Evolutionary conservation across 2,888 invertebrate species (phyloP), one percentile per base, ranked within the genome.

Genomic region (Selenia dentaria): DNA sequence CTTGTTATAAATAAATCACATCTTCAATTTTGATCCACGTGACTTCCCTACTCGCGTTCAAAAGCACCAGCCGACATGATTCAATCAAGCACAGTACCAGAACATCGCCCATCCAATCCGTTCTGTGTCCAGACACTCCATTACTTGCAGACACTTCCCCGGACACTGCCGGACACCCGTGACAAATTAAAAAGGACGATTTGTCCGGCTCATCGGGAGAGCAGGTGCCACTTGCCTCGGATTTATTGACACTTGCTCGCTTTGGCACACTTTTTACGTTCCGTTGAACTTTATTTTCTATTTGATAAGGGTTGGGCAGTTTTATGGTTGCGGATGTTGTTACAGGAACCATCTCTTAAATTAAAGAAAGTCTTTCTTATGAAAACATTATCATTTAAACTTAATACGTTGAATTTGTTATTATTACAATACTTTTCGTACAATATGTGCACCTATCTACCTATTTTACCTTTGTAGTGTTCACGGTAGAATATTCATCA

Each of bases 171-270:
- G 41, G 38, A 49, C 40, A 49, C 49, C 35, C 28, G 43, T 46
- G 49, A 51, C 45, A 53, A 56, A 60, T 57, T 58, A 58, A 58
- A 60, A 60, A 52, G 46, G 42, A 43, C 56, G 39, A 54, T 59
- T 52, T 51, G 48, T 54, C 34, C 33, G 12, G 28, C 28, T 44
- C 45, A 25, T 34, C 32, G 42, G 2, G 32, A 29, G 29, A 36
- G 14, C 41, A 47, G 37, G 41, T 41, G 47, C 33, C 37, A 14
- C 34, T 48, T 25, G 29, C 1, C 34, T 20, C 28, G 20, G 40
- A 55, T 57, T 57, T 57, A 57, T 47, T 42, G 41, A 22, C 40
- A 47, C 40, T 47, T 27, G 13, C 13, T 9, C 10, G 35, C 35
- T 46, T 29, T 22, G 26, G 11, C 18, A 18, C 29, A 25, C 25